These are phyloP conservation scores for Ennomos quercinarius DNA, from an alignment of 2,888 invertebrate genomes.

Conservation along the genomic window DNA sequence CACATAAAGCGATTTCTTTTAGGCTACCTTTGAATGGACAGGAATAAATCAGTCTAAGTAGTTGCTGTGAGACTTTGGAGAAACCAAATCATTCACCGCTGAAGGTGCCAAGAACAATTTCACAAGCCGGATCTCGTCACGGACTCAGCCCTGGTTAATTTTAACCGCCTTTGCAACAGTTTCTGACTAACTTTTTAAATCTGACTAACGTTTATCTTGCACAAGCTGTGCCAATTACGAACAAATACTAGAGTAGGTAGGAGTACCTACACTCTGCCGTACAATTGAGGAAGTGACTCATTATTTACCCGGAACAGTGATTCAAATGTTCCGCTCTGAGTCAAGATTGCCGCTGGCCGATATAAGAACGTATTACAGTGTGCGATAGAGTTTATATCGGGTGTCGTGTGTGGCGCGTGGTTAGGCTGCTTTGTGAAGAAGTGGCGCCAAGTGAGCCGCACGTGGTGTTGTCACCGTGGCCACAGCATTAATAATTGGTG, in stretches of 20 bases:
- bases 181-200: constrained; percentile 37
- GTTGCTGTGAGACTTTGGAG: too few species aligned
- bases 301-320: constrained; percentile 75
- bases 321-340: constrained; percentile 72
- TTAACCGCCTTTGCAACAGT: constrained; percentile 16
- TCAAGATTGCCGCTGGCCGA: constrained; percentile 47
- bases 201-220: constrained; percentile 40
- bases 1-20: too few species aligned
- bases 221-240: constrained; percentile 46
- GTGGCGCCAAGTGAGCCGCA: constrained; percentile 30
- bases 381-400: constrained; percentile 48
- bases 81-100: constrained; percentile 3
- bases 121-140: constrained; percentile 34
- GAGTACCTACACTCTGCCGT: constrained; percentile 25
- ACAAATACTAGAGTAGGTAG: constrained; percentile 43
- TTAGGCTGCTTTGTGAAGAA: constrained; percentile 11
- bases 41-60: too few species aligned
- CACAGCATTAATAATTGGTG: too few species aligned
- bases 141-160: constrained; percentile 1
- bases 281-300: constrained; percentile 71
- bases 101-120: constrained; percentile 9
- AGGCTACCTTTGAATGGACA: too few species aligned
- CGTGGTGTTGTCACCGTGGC: constrained; percentile 29
- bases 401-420: constrained; percentile 17
- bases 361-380: constrained; percentile 40